Evolutionary conservation across 1,140 invertebrate genomes (phyloP), one percentile per base, ranked within the genome.

Genomic region (Drosophila sp.): DNA sequence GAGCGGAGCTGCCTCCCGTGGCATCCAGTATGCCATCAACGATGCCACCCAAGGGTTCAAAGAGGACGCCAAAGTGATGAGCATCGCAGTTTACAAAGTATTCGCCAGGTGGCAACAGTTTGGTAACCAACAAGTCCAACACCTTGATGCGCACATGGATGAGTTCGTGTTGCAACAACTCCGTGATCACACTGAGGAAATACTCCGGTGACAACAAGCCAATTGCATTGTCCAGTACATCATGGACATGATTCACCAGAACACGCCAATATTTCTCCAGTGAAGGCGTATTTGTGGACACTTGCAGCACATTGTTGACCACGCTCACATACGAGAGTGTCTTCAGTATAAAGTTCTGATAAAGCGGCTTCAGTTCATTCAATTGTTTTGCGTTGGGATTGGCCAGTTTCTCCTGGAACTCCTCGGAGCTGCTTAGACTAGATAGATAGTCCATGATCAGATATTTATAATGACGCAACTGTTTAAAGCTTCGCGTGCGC

Each of bases 401-500:
- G 7, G 14, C 51, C 93, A 38, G 94, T 93, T 92, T 95, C 93
- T 45, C 93, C 93, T n/a, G 97, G 93, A 87, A 96, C 36, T 94
- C 92, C 0, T 93, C 82, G 2, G 94, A 94, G 6, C 95, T 94
- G 13, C 97, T 92, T 1, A 97, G 92, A 16, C 93, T 93, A 4
- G 94, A 94, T 3, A 97, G 92, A 76, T 96, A 96, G 27, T 94
- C 95, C 1, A 97, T 91, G 13, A 95, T 93, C 0, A 95, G 94
- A 78, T 97, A 97, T 92, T 96, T 97, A 79, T 96, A 97, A 84
- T 97, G 95, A 9, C 96, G 93, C 66, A 97, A 91, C 66, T 97
- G 95, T 87, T 97, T 96, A 2, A 94, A 93, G 2, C 94, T 94
- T 76, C 95, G 94, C 1, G 93, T 93, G 7, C 92, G 92, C 0